Percentiles rank a stretch among this genome's conserved stretches.
phyloP scores from a whole-genome alignment of 2,113 vertebrate genomes.

The Gorsachius goisagi region DNA sequence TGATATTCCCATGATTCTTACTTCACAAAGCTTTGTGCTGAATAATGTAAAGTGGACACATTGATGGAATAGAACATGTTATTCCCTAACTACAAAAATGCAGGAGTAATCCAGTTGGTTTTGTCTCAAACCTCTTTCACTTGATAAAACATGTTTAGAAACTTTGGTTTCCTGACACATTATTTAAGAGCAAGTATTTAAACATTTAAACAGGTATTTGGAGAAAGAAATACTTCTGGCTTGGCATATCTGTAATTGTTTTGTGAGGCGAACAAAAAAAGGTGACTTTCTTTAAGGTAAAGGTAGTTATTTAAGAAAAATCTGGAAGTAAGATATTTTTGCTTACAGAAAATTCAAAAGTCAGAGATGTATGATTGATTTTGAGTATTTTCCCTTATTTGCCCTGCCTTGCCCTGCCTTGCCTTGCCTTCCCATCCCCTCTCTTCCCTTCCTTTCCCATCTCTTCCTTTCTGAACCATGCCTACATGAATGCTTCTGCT shows the following conservation, averaged over 20 bases:
- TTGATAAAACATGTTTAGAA: conserved; percentile 22
- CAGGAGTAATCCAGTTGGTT: conserved; percentile 19
- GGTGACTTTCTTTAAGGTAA: background rate
- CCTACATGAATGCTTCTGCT: background rate
- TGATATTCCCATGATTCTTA: conserved; percentile 84
- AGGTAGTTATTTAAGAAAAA: background rate
- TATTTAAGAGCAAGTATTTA: background rate
- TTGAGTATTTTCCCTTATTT: background rate
- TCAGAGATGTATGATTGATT: background rate
- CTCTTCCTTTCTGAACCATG: background rate
- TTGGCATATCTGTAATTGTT: background rate
- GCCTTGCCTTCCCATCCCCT: background rate
- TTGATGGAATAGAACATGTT: conserved; percentile 73
- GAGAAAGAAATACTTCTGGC: background rate
- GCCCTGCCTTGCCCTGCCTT: background rate
- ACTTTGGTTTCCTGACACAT: conserved; percentile 9
- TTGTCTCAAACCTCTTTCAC: conserved; percentile 17
- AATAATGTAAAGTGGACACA: conserved; percentile 79
- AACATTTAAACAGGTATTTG: background rate
- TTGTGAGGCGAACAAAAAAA: background rate
- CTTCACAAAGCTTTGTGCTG: conserved; percentile 82
- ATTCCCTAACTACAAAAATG: conserved; percentile 62
- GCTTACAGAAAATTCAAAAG: background rate
- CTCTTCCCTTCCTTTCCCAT: background rate
- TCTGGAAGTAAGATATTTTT: background rate